phyloP scores from a whole-genome alignment of 2,888 invertebrate genomes.

The Antheraea yamamai region DNA sequence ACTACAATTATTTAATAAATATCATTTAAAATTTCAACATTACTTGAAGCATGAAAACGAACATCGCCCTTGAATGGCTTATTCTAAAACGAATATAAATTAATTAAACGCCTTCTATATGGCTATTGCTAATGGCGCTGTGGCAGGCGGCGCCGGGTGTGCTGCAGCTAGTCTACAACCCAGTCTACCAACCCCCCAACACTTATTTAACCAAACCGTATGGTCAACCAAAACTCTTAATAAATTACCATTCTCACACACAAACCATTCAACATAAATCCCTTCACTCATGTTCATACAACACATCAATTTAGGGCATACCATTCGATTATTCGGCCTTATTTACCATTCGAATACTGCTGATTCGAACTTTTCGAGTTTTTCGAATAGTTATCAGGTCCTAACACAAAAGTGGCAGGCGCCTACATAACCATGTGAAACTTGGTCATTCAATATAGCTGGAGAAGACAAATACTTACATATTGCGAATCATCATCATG shows the following conservation, averaged over 20 bases:
- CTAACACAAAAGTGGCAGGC: too few relatives aligned
- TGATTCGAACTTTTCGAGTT: too few relatives aligned
- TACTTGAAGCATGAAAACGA: conserved; percentile 78
- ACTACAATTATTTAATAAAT: conserved; percentile 66
- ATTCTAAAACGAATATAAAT: conserved; percentile 81
- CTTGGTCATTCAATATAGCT: too few relatives aligned
- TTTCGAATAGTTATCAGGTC: too few relatives aligned
- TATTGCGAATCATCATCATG: too few relatives aligned
- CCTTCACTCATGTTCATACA: conserved; percentile 1
- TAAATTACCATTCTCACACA: conserved; percentile 5
- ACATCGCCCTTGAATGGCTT: conserved; percentile 69
- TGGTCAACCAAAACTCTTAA: conserved; percentile 11
- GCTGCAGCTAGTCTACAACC: conserved; percentile 35
- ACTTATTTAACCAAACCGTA: conserved; percentile 1
- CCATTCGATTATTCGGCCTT: too few relatives aligned
- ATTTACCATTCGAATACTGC: too few relatives aligned
- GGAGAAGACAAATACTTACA: too few relatives aligned
- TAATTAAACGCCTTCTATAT: conserved; percentile 73
- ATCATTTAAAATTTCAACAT: conserved; percentile 63
- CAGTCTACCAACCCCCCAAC: conserved; percentile 26
- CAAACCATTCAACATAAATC: neutral
- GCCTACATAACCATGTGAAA: too few relatives aligned
- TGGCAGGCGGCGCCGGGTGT: conserved; percentile 48
- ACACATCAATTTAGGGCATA: neutral
- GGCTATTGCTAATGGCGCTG: conserved; percentile 77